A percentile compares a stretch with the other conserved stretches of the same genome.
Conservation (phyloP, 1,140 invertebrate genomes). For the Carcinoscorpius rotundicauda region DNA sequence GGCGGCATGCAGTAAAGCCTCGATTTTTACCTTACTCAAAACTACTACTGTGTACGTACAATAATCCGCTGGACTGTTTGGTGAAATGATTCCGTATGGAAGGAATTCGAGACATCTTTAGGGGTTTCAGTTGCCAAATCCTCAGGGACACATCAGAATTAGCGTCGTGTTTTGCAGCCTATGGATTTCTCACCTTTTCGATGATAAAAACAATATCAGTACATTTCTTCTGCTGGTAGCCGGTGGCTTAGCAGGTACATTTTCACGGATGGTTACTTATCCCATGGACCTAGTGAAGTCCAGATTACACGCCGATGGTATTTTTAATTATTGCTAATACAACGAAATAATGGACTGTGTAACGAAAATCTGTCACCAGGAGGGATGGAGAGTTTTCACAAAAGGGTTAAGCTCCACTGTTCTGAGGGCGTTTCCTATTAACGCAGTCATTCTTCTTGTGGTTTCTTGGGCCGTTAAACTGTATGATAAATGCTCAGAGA, state of each 20-base stretch:
- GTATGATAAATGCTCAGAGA: no score
- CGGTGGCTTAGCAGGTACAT: conserved; percentile 66
- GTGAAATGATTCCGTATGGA: conserved; percentile 45
- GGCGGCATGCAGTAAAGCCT: conserved; percentile 15
- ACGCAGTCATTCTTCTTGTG: conserved; percentile 75
- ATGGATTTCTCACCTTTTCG: conserved; percentile 48
- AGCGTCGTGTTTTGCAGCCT: conserved; percentile 56
- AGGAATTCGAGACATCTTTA: conserved; percentile 55
- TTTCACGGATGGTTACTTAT: conserved; percentile 74
- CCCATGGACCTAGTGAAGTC: conserved; percentile 85
- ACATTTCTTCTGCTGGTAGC: conserved; percentile 52
- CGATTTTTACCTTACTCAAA: conserved; percentile 4
- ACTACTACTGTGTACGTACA: conserved; percentile 26
- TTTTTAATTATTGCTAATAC: conserved; percentile 42
- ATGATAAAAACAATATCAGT: conserved; percentile 28
- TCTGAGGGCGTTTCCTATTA: conserved; percentile 75
- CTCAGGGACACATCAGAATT: conserved; percentile 51
- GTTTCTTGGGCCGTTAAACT: conserved; percentile 48
- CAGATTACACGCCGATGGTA: conserved; percentile 61
- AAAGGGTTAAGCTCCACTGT: conserved; percentile 61
- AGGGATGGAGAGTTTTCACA: conserved; percentile 53
- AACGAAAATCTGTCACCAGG: conserved; percentile 48
- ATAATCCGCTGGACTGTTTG: conserved; percentile 49
- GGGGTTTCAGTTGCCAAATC: conserved; percentile 60
- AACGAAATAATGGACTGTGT: conserved; percentile 56